A percentile compares a stretch with the other conserved stretches of the same genome.
These are phyloP conservation scores for Eublepharis macularius DNA, from an alignment of 2,113 vertebrate genomes.

Conservation along the genomic window DNA sequence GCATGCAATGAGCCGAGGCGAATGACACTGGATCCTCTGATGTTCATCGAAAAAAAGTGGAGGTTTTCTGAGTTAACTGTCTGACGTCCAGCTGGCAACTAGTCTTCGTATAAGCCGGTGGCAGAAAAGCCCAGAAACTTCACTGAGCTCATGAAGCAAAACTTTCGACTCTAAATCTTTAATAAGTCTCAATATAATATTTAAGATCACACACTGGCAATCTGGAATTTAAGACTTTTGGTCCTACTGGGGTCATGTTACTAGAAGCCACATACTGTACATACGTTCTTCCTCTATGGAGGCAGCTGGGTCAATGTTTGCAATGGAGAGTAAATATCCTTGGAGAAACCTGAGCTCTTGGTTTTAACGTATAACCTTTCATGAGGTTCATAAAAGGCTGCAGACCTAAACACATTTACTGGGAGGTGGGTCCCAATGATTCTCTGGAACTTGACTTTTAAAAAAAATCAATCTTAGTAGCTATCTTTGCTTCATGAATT, in stretches of 20 bases:
- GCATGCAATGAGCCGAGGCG: background rate
- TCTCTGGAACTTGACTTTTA: background rate
- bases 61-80: background rate
- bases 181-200: background rate
- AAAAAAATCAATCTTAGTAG: too few species aligned
- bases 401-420: background rate
- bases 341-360: background rate
- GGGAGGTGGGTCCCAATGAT: background rate
- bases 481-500: background rate
- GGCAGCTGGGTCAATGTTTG: fast-evolving
- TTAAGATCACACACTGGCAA: background rate
- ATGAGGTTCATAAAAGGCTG: background rate
- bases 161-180: conserved; percentile 9
- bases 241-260: background rate
- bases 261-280: background rate
- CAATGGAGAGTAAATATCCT: background rate
- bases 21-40: background rate
- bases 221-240: background rate
- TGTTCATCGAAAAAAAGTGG: background rate
- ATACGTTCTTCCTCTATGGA: background rate
- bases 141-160: conserved; percentile 17
- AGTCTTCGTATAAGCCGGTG: background rate
- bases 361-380: background rate
- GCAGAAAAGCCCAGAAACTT: background rate
- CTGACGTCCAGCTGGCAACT: background rate